A percentile compares a stretch with the other conserved stretches of the same genome.
phyloP scores from a whole-genome alignment of 1,140 invertebrate genomes.

The Microplitis mediator region DNA sequence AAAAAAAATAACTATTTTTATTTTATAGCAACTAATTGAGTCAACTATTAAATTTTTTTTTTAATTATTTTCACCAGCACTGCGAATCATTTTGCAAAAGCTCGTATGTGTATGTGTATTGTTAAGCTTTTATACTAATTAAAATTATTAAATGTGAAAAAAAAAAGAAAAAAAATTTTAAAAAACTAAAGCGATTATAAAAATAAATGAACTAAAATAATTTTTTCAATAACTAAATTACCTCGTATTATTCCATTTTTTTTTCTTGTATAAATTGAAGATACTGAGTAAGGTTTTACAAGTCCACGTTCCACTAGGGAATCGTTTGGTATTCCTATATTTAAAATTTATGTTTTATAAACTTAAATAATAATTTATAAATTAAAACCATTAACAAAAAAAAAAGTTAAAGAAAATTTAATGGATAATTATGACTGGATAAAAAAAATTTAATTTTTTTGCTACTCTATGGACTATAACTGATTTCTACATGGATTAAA shows the following conservation, averaged over 20 bases:
- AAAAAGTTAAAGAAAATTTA: neutral
- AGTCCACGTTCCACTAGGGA: slow-evolving; percentile 39
- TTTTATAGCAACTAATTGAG: too few relatives aligned
- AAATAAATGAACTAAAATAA: neutral
- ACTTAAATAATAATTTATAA: neutral
- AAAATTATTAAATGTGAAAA: neutral
- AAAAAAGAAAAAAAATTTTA: neutral
- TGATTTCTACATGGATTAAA: too few relatives aligned
- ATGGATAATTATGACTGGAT: too few relatives aligned
- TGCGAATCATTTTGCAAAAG: neutral
- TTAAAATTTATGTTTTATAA: neutral
- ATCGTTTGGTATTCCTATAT: slow-evolving; percentile 33
- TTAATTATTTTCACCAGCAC: neutral
- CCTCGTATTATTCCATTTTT: slow-evolving; percentile 38
- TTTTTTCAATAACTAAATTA: slow-evolving; percentile 17
- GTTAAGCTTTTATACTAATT: neutral
- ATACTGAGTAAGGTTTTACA: slow-evolving; percentile 38
- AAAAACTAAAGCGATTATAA: neutral
- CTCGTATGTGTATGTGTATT: too few relatives aligned
- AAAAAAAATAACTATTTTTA: too few relatives aligned
- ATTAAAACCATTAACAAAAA: neutral
- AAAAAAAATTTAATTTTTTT: too few relatives aligned
- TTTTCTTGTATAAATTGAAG: slow-evolving; percentile 41
- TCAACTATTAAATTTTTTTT: neutral
- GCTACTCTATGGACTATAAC: too few relatives aligned